Evolutionary conservation across 2,888 invertebrate species (phyloP).

Genomic region (Linnaemya vulpina): DNA sequence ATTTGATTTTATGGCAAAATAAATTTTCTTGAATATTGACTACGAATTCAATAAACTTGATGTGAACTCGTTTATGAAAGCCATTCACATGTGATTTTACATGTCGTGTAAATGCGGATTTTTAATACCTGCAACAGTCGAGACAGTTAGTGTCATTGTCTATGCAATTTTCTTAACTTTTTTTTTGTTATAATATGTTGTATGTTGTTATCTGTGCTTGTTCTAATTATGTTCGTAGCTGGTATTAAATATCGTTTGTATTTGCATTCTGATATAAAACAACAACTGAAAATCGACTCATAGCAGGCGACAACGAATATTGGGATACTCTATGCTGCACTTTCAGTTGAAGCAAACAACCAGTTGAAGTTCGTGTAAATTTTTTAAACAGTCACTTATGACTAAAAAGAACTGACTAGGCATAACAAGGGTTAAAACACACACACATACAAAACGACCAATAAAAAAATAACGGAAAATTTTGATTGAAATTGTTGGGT

Average conservation of each 20-base stretch:
- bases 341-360: not conserved
- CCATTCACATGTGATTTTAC: not conserved
- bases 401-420: too few species aligned
- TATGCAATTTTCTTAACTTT: not conserved
- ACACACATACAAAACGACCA: too few species aligned
- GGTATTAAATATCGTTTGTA: slow-evolving; percentile 14
- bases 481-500: too few species aligned
- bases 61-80: not conserved
- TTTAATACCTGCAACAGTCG: not conserved
- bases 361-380: too few species aligned
- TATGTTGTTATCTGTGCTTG: not conserved
- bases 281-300: not conserved
- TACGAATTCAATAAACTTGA: too few species aligned
- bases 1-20: too few species aligned
- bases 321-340: not conserved
- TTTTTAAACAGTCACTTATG: too few species aligned
- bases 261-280: slow-evolving; percentile 6
- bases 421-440: too few species aligned
- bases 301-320: not conserved
- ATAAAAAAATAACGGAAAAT: too few species aligned
- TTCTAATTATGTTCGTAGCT: slow-evolving; percentile 9
- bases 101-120: not conserved
- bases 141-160: slow-evolving; percentile 12
- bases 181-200: not conserved
- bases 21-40: too few species aligned